Conservation (phyloP, 2,888 invertebrate species). For the Lathronympha strigana region DNA sequence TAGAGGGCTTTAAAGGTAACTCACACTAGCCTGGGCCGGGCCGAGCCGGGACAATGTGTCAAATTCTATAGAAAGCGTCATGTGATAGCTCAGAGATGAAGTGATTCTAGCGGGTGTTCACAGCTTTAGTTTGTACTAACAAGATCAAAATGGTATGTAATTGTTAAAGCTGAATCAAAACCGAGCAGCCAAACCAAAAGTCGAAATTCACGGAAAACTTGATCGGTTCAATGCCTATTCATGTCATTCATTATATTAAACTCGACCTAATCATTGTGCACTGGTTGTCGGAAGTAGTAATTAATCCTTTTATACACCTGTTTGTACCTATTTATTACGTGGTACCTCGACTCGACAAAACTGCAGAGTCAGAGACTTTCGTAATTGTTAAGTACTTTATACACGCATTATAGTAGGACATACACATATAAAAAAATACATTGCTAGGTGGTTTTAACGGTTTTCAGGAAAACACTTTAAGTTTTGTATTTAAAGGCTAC, state of each 20-base stretch:
- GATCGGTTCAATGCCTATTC: constrained; percentile 1
- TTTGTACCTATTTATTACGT: background rate
- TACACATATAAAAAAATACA: too few species aligned
- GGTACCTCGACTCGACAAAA: background rate
- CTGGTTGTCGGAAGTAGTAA: background rate
- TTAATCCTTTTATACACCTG: background rate
- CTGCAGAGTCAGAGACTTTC: background rate
- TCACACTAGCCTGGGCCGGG: too few species aligned
- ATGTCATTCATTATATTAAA: constrained; percentile 4
- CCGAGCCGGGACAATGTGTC: too few species aligned
- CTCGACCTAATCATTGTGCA: constrained; percentile 1
- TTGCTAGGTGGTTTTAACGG: too few species aligned
- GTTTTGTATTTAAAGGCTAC: too few species aligned
- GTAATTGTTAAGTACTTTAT: background rate
- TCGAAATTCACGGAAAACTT: background rate
- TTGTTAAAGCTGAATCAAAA: background rate
- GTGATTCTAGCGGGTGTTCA: too few species aligned
- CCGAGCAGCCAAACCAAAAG: too few species aligned
- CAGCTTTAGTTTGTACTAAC: constrained; percentile 15
- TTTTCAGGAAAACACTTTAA: too few species aligned
- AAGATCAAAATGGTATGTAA: constrained; percentile 1
- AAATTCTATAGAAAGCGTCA: too few species aligned
- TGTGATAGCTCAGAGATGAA: background rate
- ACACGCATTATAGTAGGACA: background rate
- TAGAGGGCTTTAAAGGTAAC: too few species aligned